phyloP scores from a whole-genome alignment of 2,797 vertebrate genomes.

The Fundulus diaphanus region DNA sequence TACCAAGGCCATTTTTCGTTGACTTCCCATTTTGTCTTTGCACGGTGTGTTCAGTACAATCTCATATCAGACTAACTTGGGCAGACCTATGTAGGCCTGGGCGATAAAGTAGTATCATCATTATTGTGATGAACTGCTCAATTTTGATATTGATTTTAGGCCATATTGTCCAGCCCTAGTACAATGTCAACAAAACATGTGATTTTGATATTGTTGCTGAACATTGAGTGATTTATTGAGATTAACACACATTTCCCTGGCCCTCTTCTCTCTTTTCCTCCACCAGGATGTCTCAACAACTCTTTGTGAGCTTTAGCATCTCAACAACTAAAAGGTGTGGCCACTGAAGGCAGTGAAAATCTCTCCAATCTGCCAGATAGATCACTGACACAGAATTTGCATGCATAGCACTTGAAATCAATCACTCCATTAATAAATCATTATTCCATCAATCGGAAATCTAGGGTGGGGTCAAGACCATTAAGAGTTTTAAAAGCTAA shows the following conservation, averaged over 20 bases:
- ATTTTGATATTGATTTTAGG: too few relatives aligned
- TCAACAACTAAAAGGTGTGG: neutral
- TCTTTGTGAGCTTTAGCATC: neutral
- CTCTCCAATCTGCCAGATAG: neutral
- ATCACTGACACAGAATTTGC: neutral
- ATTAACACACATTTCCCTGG: neutral
- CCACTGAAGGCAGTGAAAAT: neutral
- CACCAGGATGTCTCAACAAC: neutral
- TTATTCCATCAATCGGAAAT: too few relatives aligned
- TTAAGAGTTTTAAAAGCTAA: too few relatives aligned
- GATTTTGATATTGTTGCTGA: neutral
- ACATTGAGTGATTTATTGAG: neutral
- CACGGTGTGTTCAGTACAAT: neutral
- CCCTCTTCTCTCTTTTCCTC: neutral
- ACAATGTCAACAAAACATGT: neutral
- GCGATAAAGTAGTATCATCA: too few relatives aligned
- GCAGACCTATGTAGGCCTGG: too few relatives aligned
- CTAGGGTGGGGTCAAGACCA: too few relatives aligned
- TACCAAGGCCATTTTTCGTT: too few relatives aligned
- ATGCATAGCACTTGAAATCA: too few relatives aligned
- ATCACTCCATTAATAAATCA: too few relatives aligned
- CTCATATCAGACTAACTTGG: neutral
- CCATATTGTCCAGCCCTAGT: too few relatives aligned
- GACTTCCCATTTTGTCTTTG: too few relatives aligned
- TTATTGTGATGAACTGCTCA: too few relatives aligned